Evolutionary conservation across 2,888 invertebrate species (phyloP), one percentile per base, ranked within the genome.

Genomic region (Andrena dorsata): DNA sequence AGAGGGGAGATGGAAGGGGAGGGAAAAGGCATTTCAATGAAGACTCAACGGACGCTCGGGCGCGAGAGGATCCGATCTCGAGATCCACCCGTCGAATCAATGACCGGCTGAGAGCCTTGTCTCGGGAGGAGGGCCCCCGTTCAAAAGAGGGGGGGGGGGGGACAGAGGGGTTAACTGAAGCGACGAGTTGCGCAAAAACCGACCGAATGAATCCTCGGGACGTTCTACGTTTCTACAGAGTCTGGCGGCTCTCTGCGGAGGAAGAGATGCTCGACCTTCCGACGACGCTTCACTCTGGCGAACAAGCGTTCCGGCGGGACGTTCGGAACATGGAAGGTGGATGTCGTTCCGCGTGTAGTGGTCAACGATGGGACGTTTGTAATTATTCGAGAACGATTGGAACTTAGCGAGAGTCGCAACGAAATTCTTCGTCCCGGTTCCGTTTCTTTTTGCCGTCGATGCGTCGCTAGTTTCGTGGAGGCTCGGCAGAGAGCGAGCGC

Each of bases 51-150:
- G 81, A 85, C 72, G 80, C 84, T 84, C 51, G 71, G 80, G 84
- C 84, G 76, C 76, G 84, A 84, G 84, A 84, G 84, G 84, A 84
- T 84, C 84, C 66, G 84, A 84, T 84, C 84, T 83, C 83, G 84
- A 85, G 85, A 26, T 84, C 85, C 85, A 82, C 82, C 84, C 56
- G 85, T 80, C 77, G 85, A 85, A 85, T 85, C 85, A 85, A 85
- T 84, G 85, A 84, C 85, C 86, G 74, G 82, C 85, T 85, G 85
- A 84, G 84, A 85, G 84, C 72, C 81, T 72, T 77, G 84, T 72
- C 84, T 84, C 84, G 66, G 75, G 78, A 69, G 73, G 78, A 58
- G 71, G 66, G 76, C 80, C 75, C 30, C 66, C 20, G 76, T 76
- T 66, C 72, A 68, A 79, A 81, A 71, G 61, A 2, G 0, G 68